Conservation (phyloP, 64 coral and sea anemone species). For the Pocillopora damicornis region DNA sequence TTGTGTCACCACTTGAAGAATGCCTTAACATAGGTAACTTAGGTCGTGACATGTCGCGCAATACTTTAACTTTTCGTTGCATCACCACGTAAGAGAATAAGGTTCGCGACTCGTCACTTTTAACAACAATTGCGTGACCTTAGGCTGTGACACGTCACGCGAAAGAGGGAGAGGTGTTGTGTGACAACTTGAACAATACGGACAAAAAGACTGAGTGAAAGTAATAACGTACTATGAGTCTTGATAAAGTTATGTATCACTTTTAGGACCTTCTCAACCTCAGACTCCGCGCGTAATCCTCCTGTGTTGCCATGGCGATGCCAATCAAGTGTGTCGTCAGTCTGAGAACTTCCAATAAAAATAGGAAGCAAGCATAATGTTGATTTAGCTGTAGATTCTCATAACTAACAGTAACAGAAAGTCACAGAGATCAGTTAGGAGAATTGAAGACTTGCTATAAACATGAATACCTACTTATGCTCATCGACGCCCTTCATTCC, state of each 20-base stretch:
- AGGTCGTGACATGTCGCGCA: too few relatives aligned
- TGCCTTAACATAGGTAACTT: too few relatives aligned
- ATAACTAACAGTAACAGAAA: not conserved
- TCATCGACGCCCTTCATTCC: slow-evolving; percentile 68
- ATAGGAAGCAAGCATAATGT: not conserved
- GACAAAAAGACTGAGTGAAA: too few relatives aligned
- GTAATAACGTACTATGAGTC: slow-evolving; percentile 54
- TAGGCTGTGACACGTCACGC: too few relatives aligned
- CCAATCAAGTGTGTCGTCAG: slow-evolving; percentile 45
- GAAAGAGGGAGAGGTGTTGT: too few relatives aligned
- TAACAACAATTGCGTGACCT: too few relatives aligned
- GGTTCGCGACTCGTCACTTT: too few relatives aligned
- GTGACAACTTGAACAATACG: too few relatives aligned
- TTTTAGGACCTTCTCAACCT: slow-evolving; percentile 75
- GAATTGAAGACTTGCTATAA: not conserved
- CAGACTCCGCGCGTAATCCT: slow-evolving; percentile 83
- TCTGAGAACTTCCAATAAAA: not conserved
- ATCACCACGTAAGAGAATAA: too few relatives aligned
- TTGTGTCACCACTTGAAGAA: not conserved
- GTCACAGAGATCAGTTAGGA: not conserved
- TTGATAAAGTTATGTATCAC: slow-evolving; percentile 69
- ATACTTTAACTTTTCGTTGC: too few relatives aligned
- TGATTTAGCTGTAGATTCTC: not conserved
- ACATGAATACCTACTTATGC: slow-evolving; percentile 22
- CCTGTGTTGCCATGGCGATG: slow-evolving; percentile 86